phyloP scores from a whole-genome alignment of 1,140 invertebrate species.

The Sesamia nonagrioides region DNA sequence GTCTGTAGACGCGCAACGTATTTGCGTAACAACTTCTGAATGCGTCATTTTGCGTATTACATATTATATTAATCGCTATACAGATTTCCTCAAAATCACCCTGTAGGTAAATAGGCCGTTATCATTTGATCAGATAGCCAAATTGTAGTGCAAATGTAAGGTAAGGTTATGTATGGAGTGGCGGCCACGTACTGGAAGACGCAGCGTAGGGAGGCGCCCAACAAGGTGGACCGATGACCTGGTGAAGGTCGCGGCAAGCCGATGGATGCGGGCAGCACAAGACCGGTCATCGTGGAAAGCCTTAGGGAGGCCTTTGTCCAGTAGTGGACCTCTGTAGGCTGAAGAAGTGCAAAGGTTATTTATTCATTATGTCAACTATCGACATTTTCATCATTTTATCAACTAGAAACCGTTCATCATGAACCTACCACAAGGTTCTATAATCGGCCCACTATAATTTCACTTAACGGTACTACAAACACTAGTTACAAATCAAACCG shows the following conservation, averaged over 20 bases:
- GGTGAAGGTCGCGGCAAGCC: too few species aligned
- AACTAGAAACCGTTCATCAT: neutral
- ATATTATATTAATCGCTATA: conserved; percentile 24
- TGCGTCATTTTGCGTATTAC: conserved; percentile 5
- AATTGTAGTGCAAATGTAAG: neutral
- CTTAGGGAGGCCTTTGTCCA: too few species aligned
- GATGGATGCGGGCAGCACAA: too few species aligned
- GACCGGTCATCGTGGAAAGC: too few species aligned
- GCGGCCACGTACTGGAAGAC: too few species aligned
- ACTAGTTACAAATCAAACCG: conserved; percentile 18
- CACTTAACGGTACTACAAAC: neutral
- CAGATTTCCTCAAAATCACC: conserved; percentile 11
- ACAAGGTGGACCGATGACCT: too few species aligned
- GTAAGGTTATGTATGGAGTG: neutral
- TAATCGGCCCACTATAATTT: neutral
- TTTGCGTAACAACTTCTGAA: conserved; percentile 33
- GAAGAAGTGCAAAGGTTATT: too few species aligned
- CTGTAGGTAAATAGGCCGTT: conserved; percentile 7
- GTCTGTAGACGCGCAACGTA: conserved; percentile 5
- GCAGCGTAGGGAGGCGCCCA: too few species aligned
- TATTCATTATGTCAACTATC: neutral
- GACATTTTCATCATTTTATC: neutral
- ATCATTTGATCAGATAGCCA: conserved; percentile 15
- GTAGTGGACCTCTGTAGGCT: too few species aligned
- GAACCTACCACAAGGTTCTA: neutral